Conservation (phyloP, 2,113 vertebrate genomes). For the Odontesthes bonariensis region DNA sequence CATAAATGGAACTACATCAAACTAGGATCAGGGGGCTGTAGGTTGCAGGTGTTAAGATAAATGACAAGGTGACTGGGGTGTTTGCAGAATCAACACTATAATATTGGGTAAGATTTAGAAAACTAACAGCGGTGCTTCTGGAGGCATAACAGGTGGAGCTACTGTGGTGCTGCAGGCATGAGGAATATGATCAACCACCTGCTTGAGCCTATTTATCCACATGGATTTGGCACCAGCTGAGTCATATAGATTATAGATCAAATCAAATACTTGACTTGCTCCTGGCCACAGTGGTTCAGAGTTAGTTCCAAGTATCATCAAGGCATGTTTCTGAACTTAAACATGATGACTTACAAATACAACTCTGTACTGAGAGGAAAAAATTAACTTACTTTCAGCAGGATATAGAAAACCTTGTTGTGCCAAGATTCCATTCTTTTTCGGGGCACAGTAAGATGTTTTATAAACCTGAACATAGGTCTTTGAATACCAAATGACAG, state of each 20-base stretch:
- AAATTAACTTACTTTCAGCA: not conserved
- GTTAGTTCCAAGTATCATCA: conserved; percentile 3
- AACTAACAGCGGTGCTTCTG: not conserved
- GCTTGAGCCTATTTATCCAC: conserved; percentile 18
- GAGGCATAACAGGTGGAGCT: not conserved
- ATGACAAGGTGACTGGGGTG: not conserved
- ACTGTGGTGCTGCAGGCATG: conserved; percentile 9
- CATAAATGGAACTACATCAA: not conserved
- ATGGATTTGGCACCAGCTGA: conserved; percentile 35
- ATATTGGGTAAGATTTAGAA: not conserved
- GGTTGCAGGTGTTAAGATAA: too few species aligned
- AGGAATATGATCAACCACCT: not conserved
- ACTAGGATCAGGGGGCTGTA: not conserved
- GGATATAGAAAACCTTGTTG: not conserved
- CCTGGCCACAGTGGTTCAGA: conserved; percentile 7
- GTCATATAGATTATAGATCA: conserved; percentile 32
- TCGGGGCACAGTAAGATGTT: not conserved
- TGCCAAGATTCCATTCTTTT: not conserved
- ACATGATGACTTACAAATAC: not conserved
- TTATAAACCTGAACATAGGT: not conserved
- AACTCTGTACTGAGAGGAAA: not conserved
- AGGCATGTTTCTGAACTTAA: conserved; percentile 1
- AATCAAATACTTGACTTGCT: conserved; percentile 35
- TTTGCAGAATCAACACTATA: not conserved
- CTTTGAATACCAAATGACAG: conserved; percentile 8